Evolutionary conservation across 1,140 invertebrate genomes (phyloP).

Genomic region (Eupristina koningsbergeri): DNA sequence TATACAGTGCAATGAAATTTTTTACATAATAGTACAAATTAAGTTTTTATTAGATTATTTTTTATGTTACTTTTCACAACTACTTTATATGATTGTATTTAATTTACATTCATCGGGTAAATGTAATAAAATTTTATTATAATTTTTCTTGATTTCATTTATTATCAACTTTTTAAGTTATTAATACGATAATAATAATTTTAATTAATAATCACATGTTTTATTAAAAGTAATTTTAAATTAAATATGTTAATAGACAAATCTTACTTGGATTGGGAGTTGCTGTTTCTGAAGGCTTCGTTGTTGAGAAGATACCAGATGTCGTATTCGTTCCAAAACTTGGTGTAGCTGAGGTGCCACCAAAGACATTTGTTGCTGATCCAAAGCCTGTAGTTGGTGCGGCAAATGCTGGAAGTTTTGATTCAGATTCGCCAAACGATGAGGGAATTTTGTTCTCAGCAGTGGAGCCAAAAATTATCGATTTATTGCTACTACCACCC

Average conservation of each 20-base stretch:
- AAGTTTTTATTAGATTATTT: neutral
- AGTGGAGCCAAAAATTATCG: constrained; percentile 53
- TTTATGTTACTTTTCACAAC: too few species aligned
- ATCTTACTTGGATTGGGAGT: constrained; percentile 28
- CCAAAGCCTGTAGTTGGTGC: constrained; percentile 13
- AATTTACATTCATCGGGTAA: too few species aligned
- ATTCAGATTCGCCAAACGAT: constrained; percentile 38
- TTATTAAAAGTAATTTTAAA: neutral
- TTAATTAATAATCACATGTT: too few species aligned
- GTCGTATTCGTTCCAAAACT: neutral
- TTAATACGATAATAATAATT: too few species aligned
- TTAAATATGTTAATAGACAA: neutral
- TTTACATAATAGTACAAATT: neutral
- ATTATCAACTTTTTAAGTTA: too few species aligned
- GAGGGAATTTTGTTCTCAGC: constrained; percentile 47
- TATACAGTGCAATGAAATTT: too few species aligned
- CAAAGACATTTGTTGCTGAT: constrained; percentile 53
- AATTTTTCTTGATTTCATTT: too few species aligned
- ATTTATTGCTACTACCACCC: constrained; percentile 54
- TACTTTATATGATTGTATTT: too few species aligned
- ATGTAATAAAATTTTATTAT: too few species aligned
- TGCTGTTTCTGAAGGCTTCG: constrained; percentile 44
- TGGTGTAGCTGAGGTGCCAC: constrained; percentile 4
- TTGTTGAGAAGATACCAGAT: neutral
- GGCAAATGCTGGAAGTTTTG: constrained; percentile 55